Evolutionary conservation across 2,888 invertebrate species (phyloP).

Genomic region (Blastobasis lacticolella): DNA sequence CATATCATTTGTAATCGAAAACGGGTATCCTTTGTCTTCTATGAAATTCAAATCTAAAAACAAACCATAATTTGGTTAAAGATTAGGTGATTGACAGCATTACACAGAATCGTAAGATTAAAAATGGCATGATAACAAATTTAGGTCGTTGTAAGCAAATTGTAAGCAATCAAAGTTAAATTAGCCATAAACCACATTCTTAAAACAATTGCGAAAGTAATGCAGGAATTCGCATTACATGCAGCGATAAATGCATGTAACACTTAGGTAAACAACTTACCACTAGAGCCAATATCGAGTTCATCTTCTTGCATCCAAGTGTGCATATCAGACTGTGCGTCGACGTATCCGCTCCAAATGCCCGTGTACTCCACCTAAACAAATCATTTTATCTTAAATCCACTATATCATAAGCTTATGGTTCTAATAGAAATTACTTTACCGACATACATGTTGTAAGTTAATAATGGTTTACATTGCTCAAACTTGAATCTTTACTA

Average conservation of each 20-base stretch:
- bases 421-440: too few species aligned
- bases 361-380: constrained; percentile 26
- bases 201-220: too few species aligned
- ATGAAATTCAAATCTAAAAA: constrained; percentile 27
- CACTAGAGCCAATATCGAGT: constrained; percentile 18
- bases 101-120: neutral
- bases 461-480: too few species aligned
- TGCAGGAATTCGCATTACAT: too few species aligned
- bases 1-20: constrained; percentile 27
- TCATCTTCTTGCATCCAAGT: constrained; percentile 37
- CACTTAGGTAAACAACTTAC: constrained; percentile 8
- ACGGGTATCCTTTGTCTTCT: constrained; percentile 30
- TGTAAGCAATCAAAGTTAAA: too few species aligned
- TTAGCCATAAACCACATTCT: too few species aligned
- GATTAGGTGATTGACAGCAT: neutral
- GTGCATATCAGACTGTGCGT: constrained; percentile 27
- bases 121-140: too few species aligned
- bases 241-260: too few species aligned
- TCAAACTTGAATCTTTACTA: too few species aligned
- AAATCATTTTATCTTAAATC: neutral
- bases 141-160: too few species aligned
- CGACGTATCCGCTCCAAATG: constrained; percentile 30
- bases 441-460: too few species aligned
- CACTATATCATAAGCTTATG: too few species aligned
- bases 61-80: neutral